Conservation (phyloP, 2,113 vertebrate species). For the Callithrix jacchus region DNA sequence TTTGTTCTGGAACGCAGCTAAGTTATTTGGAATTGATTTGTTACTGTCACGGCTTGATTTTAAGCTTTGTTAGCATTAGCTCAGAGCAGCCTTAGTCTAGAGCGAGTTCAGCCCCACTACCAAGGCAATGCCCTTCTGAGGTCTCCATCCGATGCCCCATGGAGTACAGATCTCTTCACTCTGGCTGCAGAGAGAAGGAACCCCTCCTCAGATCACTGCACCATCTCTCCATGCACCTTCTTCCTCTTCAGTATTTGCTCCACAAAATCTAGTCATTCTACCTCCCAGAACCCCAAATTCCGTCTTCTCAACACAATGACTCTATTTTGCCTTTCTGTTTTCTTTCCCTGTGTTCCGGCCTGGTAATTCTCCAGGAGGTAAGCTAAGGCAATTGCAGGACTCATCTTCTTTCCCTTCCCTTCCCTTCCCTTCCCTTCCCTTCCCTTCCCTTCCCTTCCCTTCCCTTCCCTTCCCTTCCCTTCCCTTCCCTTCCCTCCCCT, state of each 20-base stretch:
- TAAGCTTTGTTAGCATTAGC: not conserved
- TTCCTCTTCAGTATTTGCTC: not conserved
- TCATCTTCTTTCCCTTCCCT: not conserved
- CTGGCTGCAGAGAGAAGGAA: not conserved
- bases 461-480: too few relatives aligned
- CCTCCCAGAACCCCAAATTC: not conserved
- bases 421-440: too few relatives aligned
- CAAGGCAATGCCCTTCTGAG: not conserved
- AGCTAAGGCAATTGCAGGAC: fast-evolving
- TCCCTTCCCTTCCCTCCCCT: too few relatives aligned
- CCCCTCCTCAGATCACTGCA: not conserved
- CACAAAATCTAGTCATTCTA: not conserved
- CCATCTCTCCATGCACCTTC: fast-evolving
- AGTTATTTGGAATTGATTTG: not conserved
- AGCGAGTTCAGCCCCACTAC: not conserved
- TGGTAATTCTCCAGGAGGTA: not conserved
- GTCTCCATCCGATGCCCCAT: fast-evolving
- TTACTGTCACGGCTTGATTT: not conserved
- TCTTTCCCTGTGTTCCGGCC: not conserved
- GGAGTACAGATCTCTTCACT: not conserved
- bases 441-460: too few relatives aligned
- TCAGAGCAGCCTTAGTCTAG: not conserved
- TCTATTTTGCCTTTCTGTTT: not conserved
- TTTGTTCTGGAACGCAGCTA: not conserved
- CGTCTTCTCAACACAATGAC: not conserved